A percentile compares a stretch with the other conserved stretches of the same genome.
phyloP scores from a whole-genome alignment of 2,113 vertebrate species.

The Xiphophorus couchianus region DNA sequence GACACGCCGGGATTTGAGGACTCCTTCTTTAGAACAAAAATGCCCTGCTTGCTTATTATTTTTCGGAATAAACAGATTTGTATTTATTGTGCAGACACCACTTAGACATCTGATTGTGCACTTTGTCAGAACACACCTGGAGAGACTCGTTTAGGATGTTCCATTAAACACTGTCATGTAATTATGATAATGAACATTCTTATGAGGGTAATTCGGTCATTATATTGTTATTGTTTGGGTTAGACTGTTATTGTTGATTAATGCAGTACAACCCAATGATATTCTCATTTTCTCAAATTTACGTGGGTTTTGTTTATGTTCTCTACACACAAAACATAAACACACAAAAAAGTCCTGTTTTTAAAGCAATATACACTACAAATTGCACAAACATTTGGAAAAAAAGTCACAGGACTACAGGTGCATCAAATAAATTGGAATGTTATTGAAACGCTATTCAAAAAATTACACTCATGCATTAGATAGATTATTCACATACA shows the following conservation, averaged over 20 bases:
- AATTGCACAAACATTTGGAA: not conserved
- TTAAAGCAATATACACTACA: not conserved
- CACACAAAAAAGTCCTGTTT: not conserved
- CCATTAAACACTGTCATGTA: not conserved
- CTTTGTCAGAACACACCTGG: not conserved
- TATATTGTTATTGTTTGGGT: not conserved
- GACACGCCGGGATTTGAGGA: no score
- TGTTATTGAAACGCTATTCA: not conserved
- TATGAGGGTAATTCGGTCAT: conserved; percentile 2
- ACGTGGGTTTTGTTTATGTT: not conserved
- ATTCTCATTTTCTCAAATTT: not conserved
- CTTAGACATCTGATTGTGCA: conserved; percentile 1
- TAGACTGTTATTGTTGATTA: not conserved
- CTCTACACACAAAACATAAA: not conserved
- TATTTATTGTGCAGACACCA: conserved; percentile 63
- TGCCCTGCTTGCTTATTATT: conserved; percentile 9
- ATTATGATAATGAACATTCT: conserved; percentile 10
- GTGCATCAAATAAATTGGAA: not conserved
- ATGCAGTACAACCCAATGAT: not conserved
- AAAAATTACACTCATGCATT: not conserved
- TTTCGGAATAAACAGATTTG: not conserved
- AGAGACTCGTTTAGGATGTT: conserved; percentile 4
- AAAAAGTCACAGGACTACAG: not conserved
- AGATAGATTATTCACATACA: not conserved
- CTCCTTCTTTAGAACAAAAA: not conserved